Base-by-base conservation (phyloP, 1,140 invertebrate species). In the Pachypeltis micranthus region DNA sequence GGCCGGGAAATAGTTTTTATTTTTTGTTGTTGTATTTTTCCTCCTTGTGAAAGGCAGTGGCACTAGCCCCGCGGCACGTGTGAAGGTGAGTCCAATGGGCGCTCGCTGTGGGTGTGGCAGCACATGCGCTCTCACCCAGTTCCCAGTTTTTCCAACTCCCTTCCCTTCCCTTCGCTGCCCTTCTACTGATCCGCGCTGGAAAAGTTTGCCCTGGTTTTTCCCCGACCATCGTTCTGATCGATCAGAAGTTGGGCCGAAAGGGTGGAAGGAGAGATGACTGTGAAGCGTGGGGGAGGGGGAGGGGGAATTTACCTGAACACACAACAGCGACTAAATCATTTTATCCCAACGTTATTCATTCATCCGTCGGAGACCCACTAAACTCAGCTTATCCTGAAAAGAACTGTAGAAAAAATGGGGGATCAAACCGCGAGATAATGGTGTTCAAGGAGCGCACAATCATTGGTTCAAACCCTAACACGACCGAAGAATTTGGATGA, bases 161-260 rank as follows among this genome's bases (percentile, higher is more conserved):
- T 21, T 21, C 19, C 47, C 47, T 21, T 51, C 10, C 10, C 47
- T 14, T 4, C 47, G 12, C 47, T 4, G 7, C 47, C 16, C 31
- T 7, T 39, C 31, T 16, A 16, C 31, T 16, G 7, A 10, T 39
- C 31, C 16, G 19, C 47, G n/a, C 47, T 3, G 47, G 47, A 51
- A 51, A 51, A 51, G 47, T 51, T 51, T 51, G 47, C 12, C 47
- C 47, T 51, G 47, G 47, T 51, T 51, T 51, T 51, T 51, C 47
- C 47, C 47, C 47, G 7, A 7, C 47, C 47, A 51, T 51, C 47
- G 12, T 21, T 16, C 47, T 51, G 47, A 51, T 51, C 47, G 47
- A 51, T 51, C 47, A 51, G 23, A 10, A n/a, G 34, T 39, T 7
- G n/a, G 34, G 34, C 7, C 34, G 7, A 39, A 39, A 39, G 34